Evolutionary conservation across 2,888 invertebrate genomes (phyloP).

Genomic region (Ochropleura plecta): DNA sequence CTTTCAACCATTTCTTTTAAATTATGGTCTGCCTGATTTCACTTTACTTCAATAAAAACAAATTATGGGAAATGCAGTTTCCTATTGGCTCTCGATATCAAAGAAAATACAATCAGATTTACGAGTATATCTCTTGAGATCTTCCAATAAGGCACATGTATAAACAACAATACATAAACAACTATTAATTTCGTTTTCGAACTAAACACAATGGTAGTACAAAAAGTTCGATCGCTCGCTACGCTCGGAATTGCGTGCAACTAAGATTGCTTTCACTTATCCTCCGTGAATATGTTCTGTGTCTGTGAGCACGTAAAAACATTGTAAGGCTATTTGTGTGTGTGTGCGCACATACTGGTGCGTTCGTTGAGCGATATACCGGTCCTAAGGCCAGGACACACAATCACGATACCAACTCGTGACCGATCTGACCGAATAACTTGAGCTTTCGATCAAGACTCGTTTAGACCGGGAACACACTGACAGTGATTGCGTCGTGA

Average conservation of each 20-base stretch:
- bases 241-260: slow-evolving; percentile 59
- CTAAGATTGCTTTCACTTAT: slow-evolving; percentile 70
- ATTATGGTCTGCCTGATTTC: neutral
- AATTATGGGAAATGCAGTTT: neutral
- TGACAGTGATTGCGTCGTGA: slow-evolving; percentile 45
- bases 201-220: slow-evolving; percentile 58
- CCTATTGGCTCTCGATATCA: neutral
- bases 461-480: slow-evolving; percentile 37
- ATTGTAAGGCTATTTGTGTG: neutral
- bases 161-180: slow-evolving; percentile 52
- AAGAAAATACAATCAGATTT: slow-evolving; percentile 8
- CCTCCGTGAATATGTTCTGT: slow-evolving; percentile 45
- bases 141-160: slow-evolving; percentile 38
- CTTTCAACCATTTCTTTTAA: neutral
- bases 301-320: slow-evolving; percentile 41
- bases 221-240: slow-evolving; percentile 59
- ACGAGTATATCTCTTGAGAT: slow-evolving; percentile 1
- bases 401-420: slow-evolving; percentile 56
- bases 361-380: slow-evolving; percentile 75
- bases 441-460: slow-evolving; percentile 55
- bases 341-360: slow-evolving; percentile 28
- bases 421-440: slow-evolving; percentile 63
- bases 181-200: slow-evolving; percentile 59
- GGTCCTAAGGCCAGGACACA: slow-evolving; percentile 63
- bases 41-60: neutral